phyloP scores from a whole-genome alignment of 2,797 vertebrate genomes.

The Macropodus opercularis region DNA sequence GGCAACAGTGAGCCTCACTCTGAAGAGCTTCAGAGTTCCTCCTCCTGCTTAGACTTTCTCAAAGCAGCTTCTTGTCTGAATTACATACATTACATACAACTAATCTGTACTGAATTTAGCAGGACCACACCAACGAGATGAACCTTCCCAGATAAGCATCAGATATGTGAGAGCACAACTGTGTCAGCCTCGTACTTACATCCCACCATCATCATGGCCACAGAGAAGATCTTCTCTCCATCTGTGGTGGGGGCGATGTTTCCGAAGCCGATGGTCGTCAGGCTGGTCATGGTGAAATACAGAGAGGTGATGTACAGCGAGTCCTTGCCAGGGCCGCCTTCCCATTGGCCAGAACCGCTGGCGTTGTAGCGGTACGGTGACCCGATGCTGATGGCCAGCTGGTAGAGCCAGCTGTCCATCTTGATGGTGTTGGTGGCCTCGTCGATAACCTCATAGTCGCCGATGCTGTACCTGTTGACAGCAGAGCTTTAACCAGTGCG shows the following conservation, averaged over 20 bases:
- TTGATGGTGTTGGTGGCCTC: slow-evolving; percentile 93
- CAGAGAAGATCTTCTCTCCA: slow-evolving; percentile 96
- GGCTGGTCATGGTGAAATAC: slow-evolving; percentile 99
- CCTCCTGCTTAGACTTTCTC: no score
- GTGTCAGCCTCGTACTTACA: slow-evolving; percentile 82
- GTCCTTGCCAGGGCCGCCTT: slow-evolving; percentile 94
- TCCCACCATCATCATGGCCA: slow-evolving; percentile 99
- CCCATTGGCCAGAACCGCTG: slow-evolving; percentile 92
- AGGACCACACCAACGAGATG: not conserved
- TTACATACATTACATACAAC: no score
- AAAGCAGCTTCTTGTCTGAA: no score
- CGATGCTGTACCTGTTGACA: slow-evolving; percentile 88
- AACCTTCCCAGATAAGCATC: not conserved
- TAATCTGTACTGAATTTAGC: no score
- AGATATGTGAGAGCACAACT: not conserved
- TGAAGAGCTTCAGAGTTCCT: no score
- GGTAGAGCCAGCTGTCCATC: slow-evolving; percentile 95
- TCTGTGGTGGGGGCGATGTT: slow-evolving; percentile 96
- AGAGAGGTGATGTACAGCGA: slow-evolving; percentile 96
- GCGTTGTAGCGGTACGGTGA: slow-evolving; percentile 92
- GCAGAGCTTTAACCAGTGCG: not conserved
- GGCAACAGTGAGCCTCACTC: no score
- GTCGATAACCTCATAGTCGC: slow-evolving; percentile 96
- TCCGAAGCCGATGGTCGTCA: slow-evolving; percentile 97
- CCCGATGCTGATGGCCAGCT: slow-evolving; percentile 91